Evolutionary conservation across 2,113 vertebrate species (phyloP).

Genomic region (Rhinoderma darwinii): DNA sequence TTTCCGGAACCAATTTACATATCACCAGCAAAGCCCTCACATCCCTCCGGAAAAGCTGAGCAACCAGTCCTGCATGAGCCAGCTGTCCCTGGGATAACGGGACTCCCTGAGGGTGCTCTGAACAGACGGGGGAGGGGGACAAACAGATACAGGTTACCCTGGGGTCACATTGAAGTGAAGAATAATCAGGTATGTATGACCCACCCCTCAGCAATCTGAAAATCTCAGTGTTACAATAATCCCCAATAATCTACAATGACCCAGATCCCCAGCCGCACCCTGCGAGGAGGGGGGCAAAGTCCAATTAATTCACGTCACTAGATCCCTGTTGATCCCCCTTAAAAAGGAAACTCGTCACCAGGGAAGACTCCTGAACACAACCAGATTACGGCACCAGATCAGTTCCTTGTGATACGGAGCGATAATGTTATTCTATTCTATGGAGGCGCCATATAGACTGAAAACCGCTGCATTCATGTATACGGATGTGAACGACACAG

Average conservation of each 20-base stretch:
- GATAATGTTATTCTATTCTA: too few relatives aligned
- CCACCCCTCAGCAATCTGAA: not conserved
- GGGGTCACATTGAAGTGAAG: not conserved
- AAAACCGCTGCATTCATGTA: too few relatives aligned
- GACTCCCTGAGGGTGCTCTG: not conserved
- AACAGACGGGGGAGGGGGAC: not conserved
- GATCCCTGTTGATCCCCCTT: not conserved
- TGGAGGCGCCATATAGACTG: too few relatives aligned
- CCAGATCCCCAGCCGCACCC: not conserved
- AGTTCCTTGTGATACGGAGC: too few relatives aligned
- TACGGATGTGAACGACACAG: too few relatives aligned
- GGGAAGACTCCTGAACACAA: not conserved
- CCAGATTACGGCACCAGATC: too few relatives aligned
- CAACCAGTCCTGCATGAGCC: slow-evolving; percentile 7
- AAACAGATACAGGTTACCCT: not conserved
- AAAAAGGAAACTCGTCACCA: not conserved
- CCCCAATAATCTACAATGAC: too few relatives aligned
- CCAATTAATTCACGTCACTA: not conserved
- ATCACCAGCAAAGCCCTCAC: slow-evolving; percentile 34
- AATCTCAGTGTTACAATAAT: not conserved
- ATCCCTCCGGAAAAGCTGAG: not conserved
- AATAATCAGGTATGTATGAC: not conserved
- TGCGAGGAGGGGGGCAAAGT: not conserved
- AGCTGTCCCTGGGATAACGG: not conserved
- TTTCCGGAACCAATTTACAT: slow-evolving; percentile 11